Evolutionary conservation across 1,140 invertebrate genomes (phyloP).

Genomic region (Papilio polytes): DNA sequence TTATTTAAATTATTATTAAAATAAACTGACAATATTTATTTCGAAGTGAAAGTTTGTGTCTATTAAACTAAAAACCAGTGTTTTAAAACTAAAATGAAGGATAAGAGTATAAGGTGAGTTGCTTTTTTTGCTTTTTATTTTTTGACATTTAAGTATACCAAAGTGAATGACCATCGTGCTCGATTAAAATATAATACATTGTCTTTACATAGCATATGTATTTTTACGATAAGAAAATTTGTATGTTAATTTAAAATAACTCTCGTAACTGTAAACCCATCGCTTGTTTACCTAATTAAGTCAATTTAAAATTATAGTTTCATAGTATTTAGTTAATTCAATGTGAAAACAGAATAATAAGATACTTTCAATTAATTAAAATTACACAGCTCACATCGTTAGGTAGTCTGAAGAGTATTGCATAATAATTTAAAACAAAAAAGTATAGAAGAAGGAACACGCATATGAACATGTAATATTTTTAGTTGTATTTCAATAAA

Average conservation of each 20-base stretch:
- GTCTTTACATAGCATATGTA: background rate
- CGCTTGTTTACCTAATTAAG: background rate
- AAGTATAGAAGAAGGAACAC: too few relatives aligned
- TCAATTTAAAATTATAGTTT: background rate
- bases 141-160: background rate
- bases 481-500: too few relatives aligned
- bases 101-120: conserved; percentile 58
- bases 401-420: too few relatives aligned
- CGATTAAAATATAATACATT: background rate
- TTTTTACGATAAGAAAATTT: background rate
- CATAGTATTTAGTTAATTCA: background rate
- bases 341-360: background rate
- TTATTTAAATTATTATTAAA: conserved; percentile 14
- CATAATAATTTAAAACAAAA: too few relatives aligned
- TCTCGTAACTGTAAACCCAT: background rate
- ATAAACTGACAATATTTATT: background rate
- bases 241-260: background rate
- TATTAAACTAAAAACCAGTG: conserved; percentile 2
- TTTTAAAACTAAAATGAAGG: conserved; percentile 54
- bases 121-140: background rate
- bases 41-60: conserved; percentile 36
- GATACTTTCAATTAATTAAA: background rate
- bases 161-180: background rate
- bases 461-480: too few relatives aligned
- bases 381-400: too few relatives aligned